A percentile compares a stretch with the other conserved stretches of the same genome.
Evolutionary conservation across 1,140 invertebrate species (phyloP).

Genomic region (Drepana arcuata): DNA sequence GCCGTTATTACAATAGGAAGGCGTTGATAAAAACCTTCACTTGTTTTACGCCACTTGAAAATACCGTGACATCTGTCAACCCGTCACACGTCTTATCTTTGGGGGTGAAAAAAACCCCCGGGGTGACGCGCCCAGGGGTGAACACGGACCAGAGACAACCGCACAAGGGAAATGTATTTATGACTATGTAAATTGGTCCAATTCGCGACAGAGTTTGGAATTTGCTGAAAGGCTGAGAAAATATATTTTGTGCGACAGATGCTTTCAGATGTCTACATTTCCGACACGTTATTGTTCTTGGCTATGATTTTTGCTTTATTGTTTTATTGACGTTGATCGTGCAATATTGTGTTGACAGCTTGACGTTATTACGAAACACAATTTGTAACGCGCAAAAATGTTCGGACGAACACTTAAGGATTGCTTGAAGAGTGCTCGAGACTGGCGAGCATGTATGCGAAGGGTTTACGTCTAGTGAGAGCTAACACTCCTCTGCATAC

Average conservation of each 20-base stretch:
- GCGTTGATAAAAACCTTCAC: too few species aligned
- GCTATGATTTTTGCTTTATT: conserved; percentile 4
- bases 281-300: conserved; percentile 13
- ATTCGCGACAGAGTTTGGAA: conserved; percentile 30
- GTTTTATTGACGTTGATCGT: conserved; percentile 3
- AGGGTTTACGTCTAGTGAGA: too few species aligned
- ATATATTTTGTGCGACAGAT: conserved; percentile 24
- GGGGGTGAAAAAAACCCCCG: conserved; percentile 30
- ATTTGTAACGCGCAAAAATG: too few species aligned
- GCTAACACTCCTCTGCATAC: too few species aligned
- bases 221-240: conserved; percentile 22
- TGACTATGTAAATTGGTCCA: conserved; percentile 65
- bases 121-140: conserved; percentile 31
- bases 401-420: too few species aligned
- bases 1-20: too few species aligned
- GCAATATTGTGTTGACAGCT: too few species aligned
- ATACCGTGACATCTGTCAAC: conserved; percentile 58
- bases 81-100: conserved; percentile 56
- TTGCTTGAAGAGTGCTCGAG: too few species aligned
- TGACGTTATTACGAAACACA: too few species aligned
- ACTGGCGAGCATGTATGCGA: too few species aligned
- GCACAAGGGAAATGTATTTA: conserved; percentile 51
- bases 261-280: conserved; percentile 9
- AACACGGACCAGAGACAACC: conserved; percentile 11
- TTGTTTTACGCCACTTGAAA: conserved; percentile 42